Evolutionary conservation across 2,888 invertebrate species (phyloP).

Genomic region (Ellobium chinense): DNA sequence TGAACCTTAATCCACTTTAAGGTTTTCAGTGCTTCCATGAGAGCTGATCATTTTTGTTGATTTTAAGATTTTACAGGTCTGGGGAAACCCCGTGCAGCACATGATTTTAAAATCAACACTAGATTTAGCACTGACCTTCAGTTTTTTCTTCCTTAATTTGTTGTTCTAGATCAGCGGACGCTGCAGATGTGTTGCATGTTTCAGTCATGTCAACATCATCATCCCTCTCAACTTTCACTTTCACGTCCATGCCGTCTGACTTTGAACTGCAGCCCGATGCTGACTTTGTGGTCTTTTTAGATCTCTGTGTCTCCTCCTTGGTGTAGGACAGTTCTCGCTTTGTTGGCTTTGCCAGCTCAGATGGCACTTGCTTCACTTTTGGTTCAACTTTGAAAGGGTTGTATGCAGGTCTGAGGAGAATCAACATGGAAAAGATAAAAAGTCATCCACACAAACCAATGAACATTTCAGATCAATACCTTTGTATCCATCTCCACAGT

Average conservation of each 20-base stretch:
- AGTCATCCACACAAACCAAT: no score
- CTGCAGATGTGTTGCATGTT: constrained; percentile 43
- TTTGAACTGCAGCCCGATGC: background rate
- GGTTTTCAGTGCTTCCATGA: no score
- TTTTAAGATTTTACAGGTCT: no score
- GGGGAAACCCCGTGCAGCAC: no score
- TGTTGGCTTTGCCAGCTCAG: background rate
- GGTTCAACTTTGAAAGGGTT: constrained; percentile 65
- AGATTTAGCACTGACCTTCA: background rate
- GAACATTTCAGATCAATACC: no score
- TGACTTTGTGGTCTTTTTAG: background rate
- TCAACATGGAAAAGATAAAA: background rate
- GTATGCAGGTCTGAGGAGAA: constrained; percentile 26
- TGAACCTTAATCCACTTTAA: no score
- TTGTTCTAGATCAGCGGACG: background rate
- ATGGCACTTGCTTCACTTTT: constrained; percentile 1
- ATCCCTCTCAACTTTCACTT: constrained; percentile 21
- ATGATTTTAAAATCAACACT: no score
- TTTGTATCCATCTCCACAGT: no score
- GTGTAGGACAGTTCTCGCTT: constrained; percentile 32
- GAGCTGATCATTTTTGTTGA: no score
- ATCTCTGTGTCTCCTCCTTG: background rate
- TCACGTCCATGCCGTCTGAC: background rate
- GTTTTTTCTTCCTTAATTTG: background rate
- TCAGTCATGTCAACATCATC: constrained; percentile 65